Base-by-base conservation (phyloP, 1,140 invertebrate species). In the Drosophila grimshawi region DNA sequence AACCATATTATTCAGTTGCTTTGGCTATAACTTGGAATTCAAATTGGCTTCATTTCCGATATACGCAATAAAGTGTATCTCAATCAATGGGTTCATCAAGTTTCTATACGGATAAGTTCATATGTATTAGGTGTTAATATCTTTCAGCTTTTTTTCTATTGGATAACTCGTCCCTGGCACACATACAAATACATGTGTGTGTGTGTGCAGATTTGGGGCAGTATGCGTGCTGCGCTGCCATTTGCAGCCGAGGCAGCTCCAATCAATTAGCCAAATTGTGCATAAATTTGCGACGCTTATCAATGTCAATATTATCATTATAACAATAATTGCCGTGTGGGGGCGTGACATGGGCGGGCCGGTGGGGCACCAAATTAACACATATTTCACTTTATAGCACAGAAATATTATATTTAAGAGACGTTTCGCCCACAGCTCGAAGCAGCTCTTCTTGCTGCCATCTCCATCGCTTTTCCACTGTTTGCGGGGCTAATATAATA, bases 231-330 rank as follows among this genome's bases (percentile, higher is more conserved):
- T 46, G 19, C 32, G 49, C 53, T 68, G 75, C 78, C 80, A 80
- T 85, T 85, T 78, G 60, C 68, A 60, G 33, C 39, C 55, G 60
- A 72, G 59, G 61, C 68, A 76, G 70, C 70, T 78, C 80, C 85
- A 89, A 89, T 89, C 85, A 89, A 89, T 89, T 89, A 89, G 80
- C 85, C 85, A 89, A 89, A 89, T 89, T 89, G 85, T 89, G 85
- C 85, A 89, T 89, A 89, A 89, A 89, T 89, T 89, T 89, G 85
- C 73, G 80, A 85, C 85, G 85, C 85, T 89, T 89, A 89, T 89
- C 85, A 89, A 89, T 85, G 85, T 88, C 85, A 89, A 89, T 89
- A 89, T 85, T 85, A 89, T 89, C 78, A 89, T 89, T 88, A 85
- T 71, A 88, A 85, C 85, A 89, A 89, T 85, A 85, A 86, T 69